Evolutionary conservation across 1,140 invertebrate genomes (phyloP).

Genomic region (Achatina immaculata): DNA sequence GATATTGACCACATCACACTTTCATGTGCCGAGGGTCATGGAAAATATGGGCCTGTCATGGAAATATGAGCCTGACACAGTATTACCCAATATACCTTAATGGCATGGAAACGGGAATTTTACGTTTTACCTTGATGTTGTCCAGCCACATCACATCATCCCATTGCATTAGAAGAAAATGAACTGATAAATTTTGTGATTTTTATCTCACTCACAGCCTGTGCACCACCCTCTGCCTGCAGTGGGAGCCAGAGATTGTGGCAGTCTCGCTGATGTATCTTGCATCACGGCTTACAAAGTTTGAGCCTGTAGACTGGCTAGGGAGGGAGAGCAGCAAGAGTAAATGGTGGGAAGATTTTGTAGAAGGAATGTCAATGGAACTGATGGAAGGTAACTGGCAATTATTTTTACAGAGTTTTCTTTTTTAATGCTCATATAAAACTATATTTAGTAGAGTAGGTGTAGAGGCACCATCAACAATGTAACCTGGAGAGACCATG

Average conservation of each 20-base stretch:
- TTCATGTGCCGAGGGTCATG: too few relatives aligned
- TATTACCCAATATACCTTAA: too few relatives aligned
- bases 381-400: slow-evolving; percentile 86
- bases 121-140: too few relatives aligned
- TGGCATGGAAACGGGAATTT: too few relatives aligned
- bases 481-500: too few relatives aligned
- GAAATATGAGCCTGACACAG: too few relatives aligned
- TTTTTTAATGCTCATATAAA: background rate
- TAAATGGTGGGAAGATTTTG: slow-evolving; percentile 98
- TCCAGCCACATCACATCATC: too few relatives aligned
- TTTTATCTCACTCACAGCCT: slow-evolving; percentile 75
- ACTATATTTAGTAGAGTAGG: background rate
- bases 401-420: background rate
- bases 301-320: slow-evolving; percentile 89
- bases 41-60: too few relatives aligned
- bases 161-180: too few relatives aligned
- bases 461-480: too few relatives aligned
- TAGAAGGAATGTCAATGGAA: slow-evolving; percentile 95
- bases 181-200: too few relatives aligned
- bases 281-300: slow-evolving; percentile 88
- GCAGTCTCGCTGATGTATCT: slow-evolving; percentile 97
- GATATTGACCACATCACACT: too few relatives aligned
- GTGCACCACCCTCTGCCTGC: slow-evolving; percentile 94
- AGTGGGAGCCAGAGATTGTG: slow-evolving; percentile 99
- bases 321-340: slow-evolving; percentile 80